These are phyloP conservation scores for Oryctes rhinoceros DNA, from an alignment of 1,140 invertebrate species.

Conservation along the genomic window DNA sequence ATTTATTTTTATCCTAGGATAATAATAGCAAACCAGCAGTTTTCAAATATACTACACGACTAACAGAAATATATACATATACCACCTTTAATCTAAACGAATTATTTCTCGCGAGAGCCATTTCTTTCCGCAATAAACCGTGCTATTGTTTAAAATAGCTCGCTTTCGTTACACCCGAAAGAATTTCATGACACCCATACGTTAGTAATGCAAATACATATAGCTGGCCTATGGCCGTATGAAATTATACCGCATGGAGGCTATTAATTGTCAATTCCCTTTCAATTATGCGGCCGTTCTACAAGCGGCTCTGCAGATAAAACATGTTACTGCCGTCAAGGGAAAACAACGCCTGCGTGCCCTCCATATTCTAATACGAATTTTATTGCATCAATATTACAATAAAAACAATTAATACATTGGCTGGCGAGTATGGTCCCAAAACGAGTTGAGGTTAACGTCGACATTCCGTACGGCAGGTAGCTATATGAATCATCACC, in stretches of 20 bases:
- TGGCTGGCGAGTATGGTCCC: background rate
- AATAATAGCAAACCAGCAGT: too few relatives aligned
- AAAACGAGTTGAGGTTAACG: background rate
- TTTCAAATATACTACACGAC: too few relatives aligned
- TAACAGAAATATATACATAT: too few relatives aligned
- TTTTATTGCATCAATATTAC: background rate
- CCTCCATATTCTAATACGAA: background rate
- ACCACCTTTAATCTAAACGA: too few relatives aligned
- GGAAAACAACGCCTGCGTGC: background rate
- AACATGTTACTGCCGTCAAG: constrained; percentile 12
- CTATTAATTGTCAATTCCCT: constrained; percentile 29
- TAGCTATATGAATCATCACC: too few relatives aligned
- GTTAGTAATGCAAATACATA: background rate
- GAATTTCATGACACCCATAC: background rate
- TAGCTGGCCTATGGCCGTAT: background rate
- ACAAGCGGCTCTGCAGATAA: background rate
- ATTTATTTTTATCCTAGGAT: too few relatives aligned
- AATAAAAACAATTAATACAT: constrained; percentile 32
- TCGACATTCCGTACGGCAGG: too few relatives aligned
- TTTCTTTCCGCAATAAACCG: too few relatives aligned
- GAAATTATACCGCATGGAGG: constrained; percentile 14
- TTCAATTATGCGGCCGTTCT: constrained; percentile 12
- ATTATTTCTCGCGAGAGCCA: too few relatives aligned
- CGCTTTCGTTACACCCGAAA: background rate
- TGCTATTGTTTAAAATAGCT: too few relatives aligned